A percentile compares a stretch with the other conserved stretches of the same genome.
These are phyloP conservation scores for Glyphotaelius pellucidus DNA, from an alignment of 2,888 invertebrate species.

Conservation along the genomic window DNA sequence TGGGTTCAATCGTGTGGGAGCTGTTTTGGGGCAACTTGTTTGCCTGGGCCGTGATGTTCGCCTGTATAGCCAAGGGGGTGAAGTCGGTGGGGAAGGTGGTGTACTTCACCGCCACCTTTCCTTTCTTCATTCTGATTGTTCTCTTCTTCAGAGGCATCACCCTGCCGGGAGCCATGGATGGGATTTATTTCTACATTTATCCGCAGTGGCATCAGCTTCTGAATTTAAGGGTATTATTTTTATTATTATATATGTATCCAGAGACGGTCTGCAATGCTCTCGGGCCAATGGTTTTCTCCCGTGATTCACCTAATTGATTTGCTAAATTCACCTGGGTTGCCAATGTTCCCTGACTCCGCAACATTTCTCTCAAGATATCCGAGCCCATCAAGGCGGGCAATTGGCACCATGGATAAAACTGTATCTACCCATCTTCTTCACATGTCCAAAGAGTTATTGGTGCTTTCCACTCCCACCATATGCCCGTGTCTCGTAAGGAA, in stretches of 20 bases:
- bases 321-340: neutral
- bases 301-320: neutral
- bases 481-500: too few relatives aligned
- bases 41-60: constrained; percentile 88
- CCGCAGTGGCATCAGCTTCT: constrained; percentile 87
- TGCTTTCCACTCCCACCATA: too few relatives aligned
- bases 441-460: too few relatives aligned
- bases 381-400: neutral
- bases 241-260: neutral
- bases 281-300: neutral
- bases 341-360: neutral
- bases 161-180: constrained; percentile 87
- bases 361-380: neutral
- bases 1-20: constrained; percentile 89
- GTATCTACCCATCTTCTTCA: neutral
- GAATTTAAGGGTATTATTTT: constrained; percentile 81
- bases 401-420: neutral
- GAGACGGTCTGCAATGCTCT: neutral
- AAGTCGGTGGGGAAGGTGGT: constrained; percentile 93
- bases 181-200: constrained; percentile 86
- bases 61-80: constrained; percentile 92
- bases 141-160: constrained; percentile 88
- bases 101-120: constrained; percentile 92
- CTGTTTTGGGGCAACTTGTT: constrained; percentile 85
- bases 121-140: constrained; percentile 84